Evolutionary conservation across 2,113 vertebrate genomes (phyloP).

Genomic region (Paramormyrops kingsleyae): DNA sequence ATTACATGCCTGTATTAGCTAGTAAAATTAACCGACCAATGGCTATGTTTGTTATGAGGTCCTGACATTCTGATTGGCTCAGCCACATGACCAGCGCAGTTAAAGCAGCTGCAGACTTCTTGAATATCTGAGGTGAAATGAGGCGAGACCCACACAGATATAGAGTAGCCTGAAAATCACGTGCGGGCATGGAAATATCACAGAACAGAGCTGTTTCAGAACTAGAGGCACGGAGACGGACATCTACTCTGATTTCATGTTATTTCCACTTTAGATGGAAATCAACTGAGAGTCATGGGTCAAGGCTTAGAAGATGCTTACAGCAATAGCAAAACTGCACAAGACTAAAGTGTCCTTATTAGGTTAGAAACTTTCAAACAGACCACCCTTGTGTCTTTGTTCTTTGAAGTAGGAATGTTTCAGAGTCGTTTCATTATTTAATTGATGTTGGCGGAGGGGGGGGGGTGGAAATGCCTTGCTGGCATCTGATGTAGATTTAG

Average conservation of each 20-base stretch:
- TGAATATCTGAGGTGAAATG: not conserved
- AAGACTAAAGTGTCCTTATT: not conserved
- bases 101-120: not conserved
- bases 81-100: not conserved
- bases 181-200: not conserved
- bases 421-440: slow-evolving; percentile 43
- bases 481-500: slow-evolving; percentile 40
- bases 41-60: not conserved
- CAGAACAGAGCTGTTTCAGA: not conserved
- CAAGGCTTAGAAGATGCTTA: not conserved
- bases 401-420: slow-evolving; percentile 45
- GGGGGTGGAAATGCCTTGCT: slow-evolving; percentile 21
- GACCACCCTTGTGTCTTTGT: slow-evolving; percentile 22
- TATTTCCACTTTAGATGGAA: slow-evolving; percentile 8
- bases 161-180: not conserved
- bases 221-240: not conserved
- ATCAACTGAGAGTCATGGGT: not conserved
- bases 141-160: not conserved
- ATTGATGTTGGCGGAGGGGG: slow-evolving; percentile 52
- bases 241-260: not conserved
- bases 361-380: slow-evolving; percentile 36
- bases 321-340: not conserved
- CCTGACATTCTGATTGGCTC: not conserved
- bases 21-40: not conserved
- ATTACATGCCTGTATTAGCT: not conserved